Conservation (phyloP, 2,797 vertebrate genomes). For the Crenuchus spilurus region DNA sequence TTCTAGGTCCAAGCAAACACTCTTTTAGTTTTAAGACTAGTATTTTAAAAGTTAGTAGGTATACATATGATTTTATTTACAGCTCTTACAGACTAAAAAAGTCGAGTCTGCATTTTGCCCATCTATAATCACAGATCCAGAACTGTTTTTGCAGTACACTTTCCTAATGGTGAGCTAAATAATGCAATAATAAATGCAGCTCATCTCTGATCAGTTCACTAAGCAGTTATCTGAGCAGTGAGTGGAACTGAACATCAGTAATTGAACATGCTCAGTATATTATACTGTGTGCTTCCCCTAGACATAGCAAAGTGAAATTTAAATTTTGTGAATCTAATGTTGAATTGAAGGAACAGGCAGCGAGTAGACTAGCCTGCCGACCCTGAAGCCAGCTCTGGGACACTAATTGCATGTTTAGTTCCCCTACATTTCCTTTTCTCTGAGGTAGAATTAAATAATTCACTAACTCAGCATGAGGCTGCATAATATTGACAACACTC, state of each 20-base stretch:
- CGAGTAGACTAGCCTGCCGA: neutral
- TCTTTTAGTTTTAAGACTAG: too few relatives aligned
- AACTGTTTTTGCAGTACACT: neutral
- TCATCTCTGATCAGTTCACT: neutral
- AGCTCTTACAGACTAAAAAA: too few relatives aligned
- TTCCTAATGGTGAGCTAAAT: neutral
- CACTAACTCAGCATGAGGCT: constrained; percentile 16
- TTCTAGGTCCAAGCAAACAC: too few relatives aligned
- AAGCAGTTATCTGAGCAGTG: neutral
- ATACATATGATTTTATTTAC: too few relatives aligned
- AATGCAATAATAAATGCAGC: neutral
- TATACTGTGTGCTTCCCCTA: neutral
- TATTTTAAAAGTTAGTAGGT: too few relatives aligned
- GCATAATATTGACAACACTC: constrained; percentile 16
- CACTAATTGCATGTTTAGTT: constrained; percentile 38
- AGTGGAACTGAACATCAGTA: neutral
- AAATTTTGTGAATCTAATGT: neutral
- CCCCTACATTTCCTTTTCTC: constrained; percentile 21
- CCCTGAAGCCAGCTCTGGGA: constrained; percentile 22
- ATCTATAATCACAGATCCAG: too few relatives aligned
- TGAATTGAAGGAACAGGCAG: neutral
- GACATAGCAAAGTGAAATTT: neutral
- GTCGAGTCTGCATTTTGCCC: too few relatives aligned
- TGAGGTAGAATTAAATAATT: constrained; percentile 39
- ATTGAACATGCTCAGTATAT: neutral